A percentile compares a stretch with the other conserved stretches of the same genome.
phyloP scores from a whole-genome alignment of 2,113 vertebrate species.

The Lasiurus borealis region DNA sequence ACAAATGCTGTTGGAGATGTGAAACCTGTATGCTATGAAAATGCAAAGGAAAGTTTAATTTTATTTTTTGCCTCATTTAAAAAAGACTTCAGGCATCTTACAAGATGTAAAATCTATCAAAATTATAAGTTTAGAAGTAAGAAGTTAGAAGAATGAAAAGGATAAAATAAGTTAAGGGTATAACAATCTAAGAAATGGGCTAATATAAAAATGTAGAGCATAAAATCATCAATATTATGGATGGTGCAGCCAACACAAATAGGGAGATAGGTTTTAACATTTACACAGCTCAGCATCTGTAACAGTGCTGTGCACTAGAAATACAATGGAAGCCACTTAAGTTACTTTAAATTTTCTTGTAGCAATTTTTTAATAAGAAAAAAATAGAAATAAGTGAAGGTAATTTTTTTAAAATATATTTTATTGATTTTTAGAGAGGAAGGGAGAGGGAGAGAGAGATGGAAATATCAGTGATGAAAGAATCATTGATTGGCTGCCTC shows the following conservation, averaged over 20 bases:
- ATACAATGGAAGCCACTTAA: background rate
- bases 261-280: background rate
- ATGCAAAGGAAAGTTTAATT: background rate
- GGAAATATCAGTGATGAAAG: too few species aligned
- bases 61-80: constrained; percentile 37
- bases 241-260: background rate
- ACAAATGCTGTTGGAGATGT: background rate
- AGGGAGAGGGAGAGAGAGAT: too few species aligned
- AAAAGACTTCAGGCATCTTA: background rate
- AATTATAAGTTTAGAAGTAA: constrained; percentile 23
- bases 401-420: constrained; percentile 37
- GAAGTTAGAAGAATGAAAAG: background rate
- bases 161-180: background rate
- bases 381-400: constrained; percentile 25
- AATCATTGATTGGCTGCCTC: too few species aligned
- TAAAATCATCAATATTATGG: constrained; percentile 11
- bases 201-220: background rate
- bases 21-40: background rate
- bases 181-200: constrained; percentile 19
- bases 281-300: background rate
- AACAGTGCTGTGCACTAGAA: background rate
- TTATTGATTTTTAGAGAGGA: too few species aligned
- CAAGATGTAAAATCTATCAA: background rate
- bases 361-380: background rate
- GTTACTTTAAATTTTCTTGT: constrained; percentile 44